These are phyloP conservation scores for Mustela lutreola DNA, from an alignment of 2,113 vertebrate species.

Conservation along the genomic window DNA sequence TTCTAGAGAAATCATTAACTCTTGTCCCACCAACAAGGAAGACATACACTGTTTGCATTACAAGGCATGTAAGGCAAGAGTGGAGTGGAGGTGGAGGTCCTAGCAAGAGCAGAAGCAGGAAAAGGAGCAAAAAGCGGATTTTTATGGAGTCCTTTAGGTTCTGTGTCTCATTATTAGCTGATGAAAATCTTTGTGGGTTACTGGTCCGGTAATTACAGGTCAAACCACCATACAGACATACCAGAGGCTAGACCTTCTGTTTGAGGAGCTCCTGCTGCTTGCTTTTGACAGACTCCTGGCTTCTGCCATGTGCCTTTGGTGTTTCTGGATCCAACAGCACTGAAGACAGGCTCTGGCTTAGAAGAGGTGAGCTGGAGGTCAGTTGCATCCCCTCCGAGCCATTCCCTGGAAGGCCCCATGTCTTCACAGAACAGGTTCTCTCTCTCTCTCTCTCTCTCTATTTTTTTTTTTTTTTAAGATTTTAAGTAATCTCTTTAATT, in stretches of 20 bases:
- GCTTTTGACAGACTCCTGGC: not conserved
- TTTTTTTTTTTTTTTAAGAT: not conserved
- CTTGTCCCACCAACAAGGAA: not conserved
- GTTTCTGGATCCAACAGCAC: not conserved
- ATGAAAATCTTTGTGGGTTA: not conserved
- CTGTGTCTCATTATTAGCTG: not conserved
- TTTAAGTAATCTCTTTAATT: not conserved
- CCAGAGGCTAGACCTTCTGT: not conserved
- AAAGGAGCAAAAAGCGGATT: not conserved
- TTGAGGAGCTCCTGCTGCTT: not conserved
- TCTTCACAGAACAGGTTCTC: not conserved
- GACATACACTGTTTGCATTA: not conserved
- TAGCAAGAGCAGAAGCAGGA: not conserved
- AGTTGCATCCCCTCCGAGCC: not conserved
- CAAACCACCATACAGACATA: not conserved
- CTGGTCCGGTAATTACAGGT: not conserved
- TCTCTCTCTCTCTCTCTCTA: not conserved
- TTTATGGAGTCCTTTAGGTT: not conserved
- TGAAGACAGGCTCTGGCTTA: not conserved
- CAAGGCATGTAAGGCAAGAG: not conserved
- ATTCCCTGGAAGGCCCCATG: not conserved
- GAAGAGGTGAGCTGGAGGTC: not conserved
- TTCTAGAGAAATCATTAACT: not conserved
- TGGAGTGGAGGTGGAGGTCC: not conserved
- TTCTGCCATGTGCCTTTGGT: not conserved